Base-by-base conservation (phyloP, 2,797 vertebrate genomes). In the Falco berigora region DNA sequence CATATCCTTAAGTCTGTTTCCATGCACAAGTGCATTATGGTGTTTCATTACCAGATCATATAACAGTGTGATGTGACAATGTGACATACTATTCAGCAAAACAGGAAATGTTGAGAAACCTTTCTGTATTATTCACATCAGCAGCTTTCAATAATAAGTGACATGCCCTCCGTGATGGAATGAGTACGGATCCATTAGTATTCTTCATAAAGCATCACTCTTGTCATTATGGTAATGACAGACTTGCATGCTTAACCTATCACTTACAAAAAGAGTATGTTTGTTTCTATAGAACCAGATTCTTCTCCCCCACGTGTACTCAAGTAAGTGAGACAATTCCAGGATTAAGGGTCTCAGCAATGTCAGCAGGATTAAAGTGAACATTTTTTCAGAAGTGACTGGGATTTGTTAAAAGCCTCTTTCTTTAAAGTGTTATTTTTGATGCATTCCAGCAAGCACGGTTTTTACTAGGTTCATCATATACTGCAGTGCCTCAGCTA, bases 21-120 rank as follows among this genome's bases (percentile, higher is more conserved):
- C 92, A 88, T 13, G 78, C 94, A 72, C 93, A 95, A 93, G 94
- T 96, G 95, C 91, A 96, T 97, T 97, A 91, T 81, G 90, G 94
- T 96, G 71, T 95, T 95, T 95, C 88, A 91, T 95, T 95, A 95
- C 63, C 71, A 78, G 89, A 90, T 96, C 93, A 79, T 44, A 5
- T 95, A 93, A 85, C 91, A 75, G 61, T 34, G 61, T 75, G 83
- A 73, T 96, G 92, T 95, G 96, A 88, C 90, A 91, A 83, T 91
- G 86, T 96, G 95, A 69, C 79, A 62, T 78, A 42, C 63, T 90
- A 63, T 75, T 96, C 89, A 82, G 76, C 56, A 88, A 85, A 95
- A 87, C 75, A 87, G 93, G 93, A 95, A 94, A 92, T 44, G 56
- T 73, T 78, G 79, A 89, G 55, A 95, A 96, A 90, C 63, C n/a